These are phyloP conservation scores for Synanthedon vespiformis DNA, from an alignment of 2,888 invertebrate genomes.

Conservation along the genomic window DNA sequence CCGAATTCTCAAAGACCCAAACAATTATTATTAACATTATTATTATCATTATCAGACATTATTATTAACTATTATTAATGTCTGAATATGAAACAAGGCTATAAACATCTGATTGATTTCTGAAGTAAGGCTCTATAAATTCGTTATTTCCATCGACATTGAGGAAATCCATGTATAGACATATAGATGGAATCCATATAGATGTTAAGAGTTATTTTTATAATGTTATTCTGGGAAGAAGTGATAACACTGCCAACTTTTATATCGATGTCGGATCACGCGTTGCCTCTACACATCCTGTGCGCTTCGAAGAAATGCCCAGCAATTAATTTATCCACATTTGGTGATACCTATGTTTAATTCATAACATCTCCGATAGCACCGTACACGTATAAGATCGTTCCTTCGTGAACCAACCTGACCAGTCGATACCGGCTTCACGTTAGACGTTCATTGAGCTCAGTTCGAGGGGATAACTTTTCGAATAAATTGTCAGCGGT, in stretches of 20 bases:
- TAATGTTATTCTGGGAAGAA: not conserved
- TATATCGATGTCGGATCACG: not conserved
- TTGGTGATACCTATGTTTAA: slow-evolving; percentile 34
- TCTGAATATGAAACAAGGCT: no score
- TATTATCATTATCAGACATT: no score
- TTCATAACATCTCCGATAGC: slow-evolving; percentile 16
- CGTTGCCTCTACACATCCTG: not conserved
- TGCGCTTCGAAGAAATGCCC: slow-evolving; percentile 32
- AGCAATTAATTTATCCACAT: slow-evolving; percentile 49
- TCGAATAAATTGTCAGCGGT: no score
- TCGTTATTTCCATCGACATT: no score
- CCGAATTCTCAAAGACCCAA: no score
- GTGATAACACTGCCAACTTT: not conserved
- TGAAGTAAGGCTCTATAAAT: no score
- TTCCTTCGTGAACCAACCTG: not conserved
- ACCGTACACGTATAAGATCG: not conserved
- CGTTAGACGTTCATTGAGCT: not conserved
- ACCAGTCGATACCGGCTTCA: not conserved
- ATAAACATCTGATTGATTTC: no score
- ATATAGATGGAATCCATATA: no score
- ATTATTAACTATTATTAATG: no score
- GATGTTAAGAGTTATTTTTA: no score
- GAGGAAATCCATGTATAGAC: no score
- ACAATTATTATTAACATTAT: no score
- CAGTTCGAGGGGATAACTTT: not conserved